phyloP scores from a whole-genome alignment of 2,888 invertebrate genomes.

The Galerucella nymphaeae region DNA sequence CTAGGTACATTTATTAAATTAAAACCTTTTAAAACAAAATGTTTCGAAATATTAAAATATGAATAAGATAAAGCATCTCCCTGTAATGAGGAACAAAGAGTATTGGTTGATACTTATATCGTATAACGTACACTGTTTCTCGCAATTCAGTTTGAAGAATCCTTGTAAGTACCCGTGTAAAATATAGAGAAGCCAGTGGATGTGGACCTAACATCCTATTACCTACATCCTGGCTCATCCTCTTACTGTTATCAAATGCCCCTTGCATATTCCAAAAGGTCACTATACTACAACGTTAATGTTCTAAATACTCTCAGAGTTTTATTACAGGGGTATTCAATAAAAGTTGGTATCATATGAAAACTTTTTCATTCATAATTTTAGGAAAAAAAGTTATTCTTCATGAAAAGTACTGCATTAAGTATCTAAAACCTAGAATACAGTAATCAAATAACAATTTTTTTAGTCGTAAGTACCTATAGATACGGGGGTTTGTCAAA shows the following conservation, averaged over 20 bases:
- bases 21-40: too few relatives aligned
- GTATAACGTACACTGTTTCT: slow-evolving; percentile 26
- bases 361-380: too few relatives aligned
- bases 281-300: slow-evolving; percentile 29
- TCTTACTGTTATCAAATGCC: slow-evolving; percentile 52
- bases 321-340: slow-evolving; percentile 12
- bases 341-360: too few relatives aligned
- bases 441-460: too few relatives aligned
- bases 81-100: slow-evolving; percentile 9
- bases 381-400: too few relatives aligned
- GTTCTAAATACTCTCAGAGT: slow-evolving; percentile 15
- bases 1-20: too few relatives aligned
- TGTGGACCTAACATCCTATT: slow-evolving; percentile 63
- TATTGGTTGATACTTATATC: slow-evolving; percentile 11
- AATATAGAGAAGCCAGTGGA: slow-evolving; percentile 55
- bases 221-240: slow-evolving; percentile 63
- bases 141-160: slow-evolving; percentile 49
- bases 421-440: too few relatives aligned
- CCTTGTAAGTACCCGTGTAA: slow-evolving; percentile 53
- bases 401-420: too few relatives aligned
- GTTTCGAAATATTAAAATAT: too few relatives aligned
- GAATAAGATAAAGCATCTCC: background rate
- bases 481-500: too few relatives aligned
- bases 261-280: slow-evolving; percentile 47
- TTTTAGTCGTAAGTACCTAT: too few relatives aligned